phyloP scores from a whole-genome alignment of 2,888 invertebrate genomes.

The Nyleta sp. region DNA sequence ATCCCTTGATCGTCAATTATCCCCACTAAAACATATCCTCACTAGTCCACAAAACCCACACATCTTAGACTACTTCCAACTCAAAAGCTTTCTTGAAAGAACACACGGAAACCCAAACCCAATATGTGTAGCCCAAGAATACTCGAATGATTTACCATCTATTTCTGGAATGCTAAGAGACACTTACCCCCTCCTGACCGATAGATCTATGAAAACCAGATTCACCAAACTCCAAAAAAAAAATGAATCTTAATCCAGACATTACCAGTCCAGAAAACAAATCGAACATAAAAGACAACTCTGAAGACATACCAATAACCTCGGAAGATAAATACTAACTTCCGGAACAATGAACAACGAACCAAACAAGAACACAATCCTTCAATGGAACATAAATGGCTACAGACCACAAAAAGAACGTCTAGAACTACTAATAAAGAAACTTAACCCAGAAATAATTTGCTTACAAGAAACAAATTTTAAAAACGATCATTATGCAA shows the following conservation, averaged over 20 bases:
- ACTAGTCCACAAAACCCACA: background rate
- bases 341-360: too few species aligned
- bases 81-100: slow-evolving; percentile 29
- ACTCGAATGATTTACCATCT: background rate
- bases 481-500: slow-evolving; percentile 2
- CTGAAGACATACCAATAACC: too few species aligned
- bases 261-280: background rate
- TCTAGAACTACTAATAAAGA: slow-evolving; percentile 51
- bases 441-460: slow-evolving; percentile 33
- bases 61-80: slow-evolving; percentile 15
- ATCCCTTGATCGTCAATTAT: too few species aligned
- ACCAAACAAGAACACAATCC: background rate
- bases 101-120: slow-evolving; percentile 10
- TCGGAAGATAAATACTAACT: too few species aligned
- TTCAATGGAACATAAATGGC: slow-evolving; percentile 49
- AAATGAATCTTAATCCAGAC: background rate
- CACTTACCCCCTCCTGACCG: slow-evolving; percentile 8
- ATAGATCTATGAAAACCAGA: background rate
- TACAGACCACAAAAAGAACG: slow-evolving; percentile 38
- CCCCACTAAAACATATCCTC: background rate
- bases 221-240: slow-evolving; percentile 3
- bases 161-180: background rate
- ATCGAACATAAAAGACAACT: too few species aligned
- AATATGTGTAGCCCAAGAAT: background rate
- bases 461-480: slow-evolving; percentile 67